Conservation (phyloP, 2,113 vertebrate species). For the Vulpes vulpes region DNA sequence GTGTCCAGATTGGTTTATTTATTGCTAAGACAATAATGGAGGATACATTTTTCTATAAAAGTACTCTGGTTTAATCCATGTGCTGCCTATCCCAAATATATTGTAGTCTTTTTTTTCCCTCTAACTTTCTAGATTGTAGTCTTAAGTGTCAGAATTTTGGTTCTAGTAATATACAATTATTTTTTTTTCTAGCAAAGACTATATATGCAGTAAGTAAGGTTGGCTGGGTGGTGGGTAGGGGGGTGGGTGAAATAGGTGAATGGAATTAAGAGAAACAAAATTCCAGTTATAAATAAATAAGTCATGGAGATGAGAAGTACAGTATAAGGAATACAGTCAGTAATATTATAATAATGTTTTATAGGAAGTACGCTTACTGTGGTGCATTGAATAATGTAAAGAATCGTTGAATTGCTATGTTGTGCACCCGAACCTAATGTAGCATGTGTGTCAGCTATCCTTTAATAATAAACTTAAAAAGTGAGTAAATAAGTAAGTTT, state of each 20-base stretch:
- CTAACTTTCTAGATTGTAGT: background rate
- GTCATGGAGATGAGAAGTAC: background rate
- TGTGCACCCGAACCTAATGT: background rate
- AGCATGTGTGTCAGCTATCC: background rate
- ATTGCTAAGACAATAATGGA: constrained; percentile 28
- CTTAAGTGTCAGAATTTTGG: constrained; percentile 39
- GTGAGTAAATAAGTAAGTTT: background rate
- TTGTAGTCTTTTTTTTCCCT: background rate
- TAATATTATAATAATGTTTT: background rate
- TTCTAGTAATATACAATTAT: background rate
- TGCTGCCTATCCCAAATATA: constrained; percentile 3
- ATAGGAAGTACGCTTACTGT: background rate
- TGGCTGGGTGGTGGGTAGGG: background rate
- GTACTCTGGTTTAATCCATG: background rate
- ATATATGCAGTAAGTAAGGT: background rate
- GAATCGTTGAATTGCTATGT: background rate
- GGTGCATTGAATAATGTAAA: background rate
- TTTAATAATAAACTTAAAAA: background rate
- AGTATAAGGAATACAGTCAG: background rate
- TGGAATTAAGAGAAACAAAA: background rate
- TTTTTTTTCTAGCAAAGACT: background rate
- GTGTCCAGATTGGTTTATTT: background rate
- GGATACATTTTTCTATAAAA: background rate
- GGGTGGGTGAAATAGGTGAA: background rate
- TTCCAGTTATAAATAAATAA: background rate